Evolutionary conservation across 2,113 vertebrate species (phyloP), one percentile per base, ranked within the genome.

Genomic region (Phrynosoma platyrhinos): DNA sequence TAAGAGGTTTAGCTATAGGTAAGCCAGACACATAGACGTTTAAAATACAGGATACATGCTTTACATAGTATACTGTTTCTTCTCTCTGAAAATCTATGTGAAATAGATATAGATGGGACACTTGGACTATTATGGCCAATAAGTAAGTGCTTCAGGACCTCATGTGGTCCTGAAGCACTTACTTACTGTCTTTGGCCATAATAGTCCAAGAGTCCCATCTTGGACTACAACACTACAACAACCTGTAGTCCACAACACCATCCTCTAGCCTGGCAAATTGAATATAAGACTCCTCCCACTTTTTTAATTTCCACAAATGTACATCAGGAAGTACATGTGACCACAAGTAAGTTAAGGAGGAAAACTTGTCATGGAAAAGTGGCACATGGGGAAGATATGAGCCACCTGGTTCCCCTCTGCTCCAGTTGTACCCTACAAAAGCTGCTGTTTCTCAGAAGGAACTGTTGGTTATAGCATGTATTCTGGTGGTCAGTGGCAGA

Each of bases 231-330:
- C 36, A 36, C 36, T 36, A 36, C 36, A 36, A 36, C 82, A 94
- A 93, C 92, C 36, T 89, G 18, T 93, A 92, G 86, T 88, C 32
- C 64, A 66, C 71, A 86, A 89, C 82, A 64, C 68, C 36, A 71
- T 89, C 86, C 68, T 91, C 85, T 0, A 20, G 90, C 85, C 85
- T 36, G 0, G 66, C 6, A 42, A 83, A 88, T 27, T 66, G 9
- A 30, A 91, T 94, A 72, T 75, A 72, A 58, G 87, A 90, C 92
- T 53, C 86, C 90, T 86, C 87, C 75, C 68, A 32, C 75, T 86
- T 91, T 91, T 92, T 90, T 94, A 92, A 88, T 87, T 79, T 82
- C 64, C 58, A 55, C 6, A n/a, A 81, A 81, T 23, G 40, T 20
- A 23, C 23, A 27, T 42, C 32, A 40, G 62, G 21, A 82, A 66